A percentile compares a stretch with the other conserved stretches of the same genome.
phyloP scores from a whole-genome alignment of 2,113 vertebrate species.

The Proterorhinus semilunaris region DNA sequence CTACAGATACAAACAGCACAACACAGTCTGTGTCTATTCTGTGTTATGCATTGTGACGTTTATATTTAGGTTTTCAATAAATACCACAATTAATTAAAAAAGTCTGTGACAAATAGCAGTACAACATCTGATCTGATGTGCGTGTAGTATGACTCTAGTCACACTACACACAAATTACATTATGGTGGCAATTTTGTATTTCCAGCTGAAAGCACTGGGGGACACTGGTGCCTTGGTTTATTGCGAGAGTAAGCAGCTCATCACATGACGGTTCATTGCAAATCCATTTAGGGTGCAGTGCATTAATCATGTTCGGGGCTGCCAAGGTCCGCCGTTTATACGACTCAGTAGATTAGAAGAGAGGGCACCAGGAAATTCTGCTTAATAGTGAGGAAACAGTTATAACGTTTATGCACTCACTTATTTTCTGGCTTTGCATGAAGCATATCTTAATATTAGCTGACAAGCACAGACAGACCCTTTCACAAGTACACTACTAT shows the following conservation, averaged over 20 bases:
- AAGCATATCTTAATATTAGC: constrained; percentile 13
- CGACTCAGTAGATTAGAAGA: constrained; percentile 50
- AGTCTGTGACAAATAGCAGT: constrained; percentile 1
- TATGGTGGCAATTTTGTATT: constrained; percentile 33
- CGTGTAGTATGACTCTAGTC: constrained; percentile 28
- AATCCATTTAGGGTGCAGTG: constrained; percentile 72
- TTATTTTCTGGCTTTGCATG: constrained; percentile 19
- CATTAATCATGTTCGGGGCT: constrained; percentile 70
- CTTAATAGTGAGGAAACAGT: constrained; percentile 49
- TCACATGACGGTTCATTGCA: constrained; percentile 71
- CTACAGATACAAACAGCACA: no score
- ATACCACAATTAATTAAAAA: constrained; percentile 2
- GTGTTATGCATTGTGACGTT: neutral
- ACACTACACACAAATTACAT: constrained; percentile 22
- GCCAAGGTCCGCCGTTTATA: constrained; percentile 57
- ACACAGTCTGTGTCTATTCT: no score
- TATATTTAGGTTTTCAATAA: neutral
- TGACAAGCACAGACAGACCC: constrained; percentile 3
- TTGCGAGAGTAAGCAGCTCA: constrained; percentile 69
- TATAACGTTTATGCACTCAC: constrained; percentile 38
- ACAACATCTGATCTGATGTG: constrained; percentile 25
- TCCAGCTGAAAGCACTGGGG: constrained; percentile 44
- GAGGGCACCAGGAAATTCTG: constrained; percentile 50
- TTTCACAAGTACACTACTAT: neutral
- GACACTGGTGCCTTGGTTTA: constrained; percentile 50